A percentile compares a stretch with the other conserved stretches of the same genome.
These are phyloP conservation scores for Tetragonula carbonaria DNA, from an alignment of 2,888 invertebrate species.

Conservation along the genomic window DNA sequence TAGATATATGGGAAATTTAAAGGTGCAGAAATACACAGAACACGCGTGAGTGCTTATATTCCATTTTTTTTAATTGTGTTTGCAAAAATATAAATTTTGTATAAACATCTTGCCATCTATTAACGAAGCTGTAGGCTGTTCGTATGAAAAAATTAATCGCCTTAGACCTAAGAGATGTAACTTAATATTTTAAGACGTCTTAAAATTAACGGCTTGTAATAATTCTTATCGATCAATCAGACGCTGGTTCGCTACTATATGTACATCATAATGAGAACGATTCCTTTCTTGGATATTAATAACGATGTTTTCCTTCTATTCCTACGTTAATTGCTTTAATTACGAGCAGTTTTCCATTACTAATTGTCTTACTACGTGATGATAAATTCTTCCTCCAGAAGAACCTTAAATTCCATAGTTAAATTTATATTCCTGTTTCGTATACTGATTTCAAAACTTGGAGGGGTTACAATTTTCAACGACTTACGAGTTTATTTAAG, in stretches of 20 bases:
- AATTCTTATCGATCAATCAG: background rate
- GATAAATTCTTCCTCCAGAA: background rate
- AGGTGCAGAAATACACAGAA: background rate
- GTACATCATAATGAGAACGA: slow-evolving; percentile 5
- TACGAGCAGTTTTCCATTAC: slow-evolving; percentile 21
- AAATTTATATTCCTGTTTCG: background rate
- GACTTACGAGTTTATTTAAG: background rate
- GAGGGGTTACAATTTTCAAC: background rate
- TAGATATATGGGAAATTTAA: background rate
- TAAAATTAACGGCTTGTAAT: background rate
- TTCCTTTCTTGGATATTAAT: slow-evolving; percentile 21
- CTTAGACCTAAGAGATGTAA: background rate
- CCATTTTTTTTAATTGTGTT: background rate
- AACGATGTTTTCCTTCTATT: slow-evolving; percentile 9
- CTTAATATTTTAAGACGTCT: background rate
- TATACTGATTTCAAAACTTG: background rate
- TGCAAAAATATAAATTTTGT: background rate
- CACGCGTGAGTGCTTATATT: background rate
- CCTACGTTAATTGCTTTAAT: slow-evolving; percentile 30
- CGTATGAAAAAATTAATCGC: background rate
- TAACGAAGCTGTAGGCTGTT: too few relatives aligned
- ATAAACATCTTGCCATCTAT: background rate
- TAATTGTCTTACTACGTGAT: background rate
- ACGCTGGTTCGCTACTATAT: background rate
- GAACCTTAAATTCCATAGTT: background rate